These are phyloP conservation scores for Brachyalestes nurse DNA, from an alignment of 2,797 vertebrate genomes.

Conservation along the genomic window DNA sequence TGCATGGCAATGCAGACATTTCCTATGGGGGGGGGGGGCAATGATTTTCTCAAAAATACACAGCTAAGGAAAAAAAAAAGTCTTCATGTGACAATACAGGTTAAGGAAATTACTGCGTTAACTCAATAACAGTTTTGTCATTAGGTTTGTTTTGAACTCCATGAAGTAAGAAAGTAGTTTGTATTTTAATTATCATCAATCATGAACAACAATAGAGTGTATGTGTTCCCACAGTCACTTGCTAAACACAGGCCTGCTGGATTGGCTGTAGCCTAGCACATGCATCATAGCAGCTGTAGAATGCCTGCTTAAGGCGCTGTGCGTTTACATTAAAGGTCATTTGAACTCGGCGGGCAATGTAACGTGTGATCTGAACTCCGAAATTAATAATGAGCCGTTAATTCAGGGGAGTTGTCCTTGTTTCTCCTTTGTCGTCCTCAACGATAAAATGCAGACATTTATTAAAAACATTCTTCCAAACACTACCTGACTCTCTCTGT, in stretches of 20 bases:
- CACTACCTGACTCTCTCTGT: neutral
- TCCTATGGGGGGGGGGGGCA: no score
- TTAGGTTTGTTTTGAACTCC: neutral
- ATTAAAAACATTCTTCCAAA: slow-evolving; percentile 2
- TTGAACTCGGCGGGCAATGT: neutral
- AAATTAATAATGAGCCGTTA: neutral
- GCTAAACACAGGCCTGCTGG: no score
- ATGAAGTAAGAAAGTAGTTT: neutral
- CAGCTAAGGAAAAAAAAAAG: neutral
- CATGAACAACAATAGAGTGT: neutral
- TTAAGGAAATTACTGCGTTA: neutral
- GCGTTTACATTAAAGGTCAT: neutral
- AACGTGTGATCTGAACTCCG: neutral
- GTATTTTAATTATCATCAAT: neutral
- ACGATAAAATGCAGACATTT: neutral
- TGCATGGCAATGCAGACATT: neutral
- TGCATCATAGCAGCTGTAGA: neutral
- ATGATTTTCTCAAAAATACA: neutral
- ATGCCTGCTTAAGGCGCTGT: neutral
- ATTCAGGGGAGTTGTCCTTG: neutral
- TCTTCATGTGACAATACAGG: neutral
- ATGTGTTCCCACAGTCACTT: neutral
- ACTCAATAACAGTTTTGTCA: neutral
- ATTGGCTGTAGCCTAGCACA: neutral
- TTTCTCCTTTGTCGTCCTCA: neutral